Evolutionary conservation across 2,888 invertebrate species (phyloP), one percentile per base, ranked within the genome.

Genomic region (Dendrolimus houi): DNA sequence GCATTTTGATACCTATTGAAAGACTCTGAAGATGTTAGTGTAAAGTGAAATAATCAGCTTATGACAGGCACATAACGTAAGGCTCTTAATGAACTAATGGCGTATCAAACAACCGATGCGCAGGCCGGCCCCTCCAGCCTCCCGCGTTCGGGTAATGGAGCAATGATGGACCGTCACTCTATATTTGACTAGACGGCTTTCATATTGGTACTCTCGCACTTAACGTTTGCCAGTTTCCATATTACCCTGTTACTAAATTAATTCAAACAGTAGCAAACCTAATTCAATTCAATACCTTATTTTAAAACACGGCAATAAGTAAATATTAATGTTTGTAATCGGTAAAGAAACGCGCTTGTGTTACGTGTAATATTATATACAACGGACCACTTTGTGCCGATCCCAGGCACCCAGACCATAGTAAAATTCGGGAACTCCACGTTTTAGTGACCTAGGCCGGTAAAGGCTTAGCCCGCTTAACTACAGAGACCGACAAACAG

Each of bases 121-220:
- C 58, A 59, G 57, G 56, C 63, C 67, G 68, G 63, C 72, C 68
- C 70, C 70, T 66, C 69, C 71, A 65, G 64, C 64, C 71, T 64
- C 71, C 60, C 69, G 60, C 62, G 72, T 77, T 74, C 75, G 64
- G 75, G 74, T 89, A 89, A 89, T 89, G 89, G 88, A 87, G 79
- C 81, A 77, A 74, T 81, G 85, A 82, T 86, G 87, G 85, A 83
- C 85, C 84, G 87, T 88, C 89, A 88, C 84, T 87, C 82, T 77
- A 85, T 82, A 88, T 88, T 87, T 86, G 87, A 88, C 87, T 87
- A 81, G 87, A 75, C 79, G 80, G 86, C 86, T 85, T 85, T 87
- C 84, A 83, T 83, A 78, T 75, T 75, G 77, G 72, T 77, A 80
- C 81, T 81, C 47, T 75, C 67, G 68, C 72, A 74, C 76, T 77